Evolutionary conservation across 2,113 vertebrate species (phyloP), one percentile per base, ranked within the genome.

Genomic region (Eulemur rufifrons): DNA sequence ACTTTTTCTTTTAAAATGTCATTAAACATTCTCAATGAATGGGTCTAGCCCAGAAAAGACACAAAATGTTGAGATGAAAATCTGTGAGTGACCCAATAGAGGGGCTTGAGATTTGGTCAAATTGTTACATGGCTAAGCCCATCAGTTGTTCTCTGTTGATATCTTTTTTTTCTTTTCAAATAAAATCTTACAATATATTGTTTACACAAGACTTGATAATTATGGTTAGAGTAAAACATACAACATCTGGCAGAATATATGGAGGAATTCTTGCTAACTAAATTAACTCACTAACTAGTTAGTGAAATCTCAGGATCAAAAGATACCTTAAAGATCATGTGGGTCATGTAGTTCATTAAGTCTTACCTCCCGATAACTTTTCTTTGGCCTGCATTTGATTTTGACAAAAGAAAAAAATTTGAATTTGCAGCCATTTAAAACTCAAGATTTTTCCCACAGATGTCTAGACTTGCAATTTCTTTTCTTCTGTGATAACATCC

Each of bases 181-280:
- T 80, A 42, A 63, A 78, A 71, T 2, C 18, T 34, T 80, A 47
- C 27, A 76, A n/a, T 89, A 34, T 59, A 64, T 89, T 74, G 4
- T 74, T 94, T 74, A 59, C 20, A 81, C 52, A 61, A 61, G 4
- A 39, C 34, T 92, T 71, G 52, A 92, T 61, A 89, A 91, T 84
- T 89, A 50, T 64, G 78, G 66, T 85, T 84, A 96, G 47, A 93
- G 21, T 86, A 47, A 95, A 87, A 74, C 23, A 71, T 12, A 18
- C 61, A 97, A 92, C 37, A 87, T 92, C 29, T 86, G 64, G 25
- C 10, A 89, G 61, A 78, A 97, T 96, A 77, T 73, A 78, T 54
- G 32, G 54, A 45, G 37, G 42, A 68, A 42, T 42, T 74, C 17
- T 82, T 92, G 39, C 29, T 83, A 88, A 83, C 25, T 96, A 68